These are phyloP conservation scores for Ernsta delagoae DNA, from an alignment of 2,888 invertebrate genomes.

Conservation along the genomic window DNA sequence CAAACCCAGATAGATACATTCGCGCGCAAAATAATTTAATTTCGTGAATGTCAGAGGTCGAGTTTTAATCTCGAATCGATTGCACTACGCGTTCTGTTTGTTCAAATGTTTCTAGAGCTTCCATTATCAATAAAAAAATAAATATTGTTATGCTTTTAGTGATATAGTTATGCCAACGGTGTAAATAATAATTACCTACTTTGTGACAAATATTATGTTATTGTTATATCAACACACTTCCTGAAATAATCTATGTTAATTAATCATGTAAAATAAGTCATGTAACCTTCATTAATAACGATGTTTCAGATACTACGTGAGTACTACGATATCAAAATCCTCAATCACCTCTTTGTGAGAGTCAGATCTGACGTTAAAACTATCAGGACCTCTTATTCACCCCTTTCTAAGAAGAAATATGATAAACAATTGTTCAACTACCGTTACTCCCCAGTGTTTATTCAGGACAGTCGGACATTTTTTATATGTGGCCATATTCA, in stretches of 20 bases:
- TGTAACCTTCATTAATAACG: too few species aligned
- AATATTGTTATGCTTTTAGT: neutral
- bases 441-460: neutral
- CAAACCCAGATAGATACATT: neutral
- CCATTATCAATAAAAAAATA: neutral
- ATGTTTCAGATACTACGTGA: too few species aligned
- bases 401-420: too few species aligned
- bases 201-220: neutral
- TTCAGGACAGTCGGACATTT: slow-evolving; percentile 1
- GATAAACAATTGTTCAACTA: too few species aligned
- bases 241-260: neutral
- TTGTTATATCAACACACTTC: neutral
- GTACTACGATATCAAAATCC: too few species aligned
- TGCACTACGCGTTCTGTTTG: neutral
- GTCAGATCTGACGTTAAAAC: too few species aligned
- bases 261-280: too few species aligned
- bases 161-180: neutral
- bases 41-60: slow-evolving; percentile 17
- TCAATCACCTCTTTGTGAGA: too few species aligned
- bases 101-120: neutral
- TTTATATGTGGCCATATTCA: slow-evolving; percentile 8
- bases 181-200: neutral
- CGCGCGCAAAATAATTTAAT: neutral
- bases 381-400: too few species aligned
- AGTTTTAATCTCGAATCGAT: slow-evolving; percentile 10